phyloP scores from a whole-genome alignment of 2,888 invertebrate species.

The Sthenelais limicola region DNA sequence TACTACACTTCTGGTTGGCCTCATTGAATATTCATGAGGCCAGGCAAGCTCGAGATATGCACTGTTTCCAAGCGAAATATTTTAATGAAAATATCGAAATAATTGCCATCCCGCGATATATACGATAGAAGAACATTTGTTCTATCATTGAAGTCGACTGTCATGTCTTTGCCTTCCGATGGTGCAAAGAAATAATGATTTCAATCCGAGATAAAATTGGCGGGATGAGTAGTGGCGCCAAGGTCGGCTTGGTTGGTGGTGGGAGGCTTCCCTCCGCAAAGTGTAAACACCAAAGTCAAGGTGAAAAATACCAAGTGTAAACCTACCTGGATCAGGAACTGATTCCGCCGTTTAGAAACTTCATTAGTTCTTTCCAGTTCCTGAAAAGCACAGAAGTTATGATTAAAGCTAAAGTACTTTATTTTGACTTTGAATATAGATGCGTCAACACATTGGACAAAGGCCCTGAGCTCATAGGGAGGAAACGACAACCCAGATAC shows the following conservation, averaged over 20 bases:
- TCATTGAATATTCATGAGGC: constrained; percentile 13
- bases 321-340: constrained; percentile 64
- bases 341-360: constrained; percentile 56
- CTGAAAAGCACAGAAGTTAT: constrained; percentile 48
- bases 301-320: not conserved
- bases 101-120: not conserved
- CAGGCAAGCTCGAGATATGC: not conserved
- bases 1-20: no score
- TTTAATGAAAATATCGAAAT: not conserved
- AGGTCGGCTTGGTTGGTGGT: not conserved
- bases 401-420: no score
- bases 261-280: not conserved
- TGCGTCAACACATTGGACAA: no score
- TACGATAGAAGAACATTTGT: not conserved
- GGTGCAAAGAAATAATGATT: not conserved
- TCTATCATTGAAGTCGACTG: not conserved
- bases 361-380: constrained; percentile 58
- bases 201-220: constrained; percentile 4
- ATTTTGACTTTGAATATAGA: no score
- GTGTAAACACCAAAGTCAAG: constrained; percentile 14
- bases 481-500: no score
- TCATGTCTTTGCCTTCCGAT: not conserved
- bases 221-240: constrained; percentile 25
- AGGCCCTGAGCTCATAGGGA: no score
- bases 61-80: not conserved